Evolutionary conservation across 2,113 vertebrate species (phyloP).

Genomic region (Acanthochromis polyacanthus): DNA sequence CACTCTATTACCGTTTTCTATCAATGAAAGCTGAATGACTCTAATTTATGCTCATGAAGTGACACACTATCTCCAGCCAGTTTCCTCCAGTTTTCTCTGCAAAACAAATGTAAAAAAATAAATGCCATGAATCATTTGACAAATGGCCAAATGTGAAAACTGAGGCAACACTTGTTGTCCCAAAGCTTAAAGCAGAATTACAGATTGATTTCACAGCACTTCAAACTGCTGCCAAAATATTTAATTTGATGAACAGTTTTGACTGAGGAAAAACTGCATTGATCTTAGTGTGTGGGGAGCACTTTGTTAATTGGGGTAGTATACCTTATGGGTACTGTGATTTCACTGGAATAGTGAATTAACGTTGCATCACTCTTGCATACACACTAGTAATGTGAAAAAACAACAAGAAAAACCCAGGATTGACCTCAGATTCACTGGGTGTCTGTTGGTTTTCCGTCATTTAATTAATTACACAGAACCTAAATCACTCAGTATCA

Average conservation of each 20-base stretch:
- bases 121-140: conserved; percentile 48
- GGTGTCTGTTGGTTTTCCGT: not conserved
- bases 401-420: not conserved
- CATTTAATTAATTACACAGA: no score
- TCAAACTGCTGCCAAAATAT: conserved; percentile 12
- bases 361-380: not conserved
- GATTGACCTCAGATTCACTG: not conserved
- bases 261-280: not conserved
- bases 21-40: not conserved
- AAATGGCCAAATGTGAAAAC: conserved; percentile 41
- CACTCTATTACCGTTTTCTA: no score
- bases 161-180: conserved; percentile 11
- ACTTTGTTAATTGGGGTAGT: not conserved
- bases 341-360: not conserved
- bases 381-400: not conserved
- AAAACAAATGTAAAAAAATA: conserved; percentile 38
- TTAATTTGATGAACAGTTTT: conserved; percentile 9
- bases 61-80: conserved; percentile 7
- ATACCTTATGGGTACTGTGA: no score
- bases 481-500: no score
- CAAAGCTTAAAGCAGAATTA: conserved; percentile 23
- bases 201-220: conserved; percentile 19
- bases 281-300: not conserved
- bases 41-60: conserved; percentile 13
- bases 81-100: conserved; percentile 17